A percentile compares a stretch with the other conserved stretches of the same genome.
Conservation (phyloP, 2,113 vertebrate genomes). For the Girardinichthys multiradiatus region DNA sequence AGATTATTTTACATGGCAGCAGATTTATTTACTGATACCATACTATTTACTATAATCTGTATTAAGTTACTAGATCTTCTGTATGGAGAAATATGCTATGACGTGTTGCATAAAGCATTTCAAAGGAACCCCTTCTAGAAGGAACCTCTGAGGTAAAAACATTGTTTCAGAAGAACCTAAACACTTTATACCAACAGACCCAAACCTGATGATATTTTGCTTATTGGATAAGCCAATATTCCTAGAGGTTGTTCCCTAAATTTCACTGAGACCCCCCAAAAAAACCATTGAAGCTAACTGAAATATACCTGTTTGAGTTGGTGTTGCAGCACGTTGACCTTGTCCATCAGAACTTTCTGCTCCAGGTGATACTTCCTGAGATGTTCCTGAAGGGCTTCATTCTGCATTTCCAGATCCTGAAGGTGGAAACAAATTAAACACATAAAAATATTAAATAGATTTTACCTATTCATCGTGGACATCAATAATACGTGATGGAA, state of each 20-base stretch:
- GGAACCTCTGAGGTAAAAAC: neutral
- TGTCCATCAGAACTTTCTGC: constrained; percentile 86
- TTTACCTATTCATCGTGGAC: neutral
- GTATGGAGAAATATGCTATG: neutral
- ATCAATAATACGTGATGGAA: neutral
- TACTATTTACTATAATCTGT: neutral
- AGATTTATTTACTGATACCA: neutral
- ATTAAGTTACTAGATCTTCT: neutral
- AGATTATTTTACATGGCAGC: neutral
- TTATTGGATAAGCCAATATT: neutral
- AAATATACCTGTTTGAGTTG: constrained; percentile 88
- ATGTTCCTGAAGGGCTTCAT: constrained; percentile 87
- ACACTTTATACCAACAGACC: too few relatives aligned
- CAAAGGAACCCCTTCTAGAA: neutral
- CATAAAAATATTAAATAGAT: neutral
- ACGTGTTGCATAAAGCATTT: constrained; percentile 2
- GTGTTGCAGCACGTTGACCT: constrained; percentile 87
- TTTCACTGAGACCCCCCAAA: neutral
- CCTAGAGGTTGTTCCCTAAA: neutral
- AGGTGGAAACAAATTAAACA: neutral
- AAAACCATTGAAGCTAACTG: neutral
- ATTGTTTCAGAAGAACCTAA: too few relatives aligned
- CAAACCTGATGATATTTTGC: too few relatives aligned
- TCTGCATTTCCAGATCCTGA: constrained; percentile 90
- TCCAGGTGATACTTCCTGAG: constrained; percentile 89